Percentiles rank a stretch among this genome's conserved stretches.
These are phyloP conservation scores for Ptychadena robeensis DNA, from an alignment of 2,797 vertebrate species.

Conservation along the genomic window DNA sequence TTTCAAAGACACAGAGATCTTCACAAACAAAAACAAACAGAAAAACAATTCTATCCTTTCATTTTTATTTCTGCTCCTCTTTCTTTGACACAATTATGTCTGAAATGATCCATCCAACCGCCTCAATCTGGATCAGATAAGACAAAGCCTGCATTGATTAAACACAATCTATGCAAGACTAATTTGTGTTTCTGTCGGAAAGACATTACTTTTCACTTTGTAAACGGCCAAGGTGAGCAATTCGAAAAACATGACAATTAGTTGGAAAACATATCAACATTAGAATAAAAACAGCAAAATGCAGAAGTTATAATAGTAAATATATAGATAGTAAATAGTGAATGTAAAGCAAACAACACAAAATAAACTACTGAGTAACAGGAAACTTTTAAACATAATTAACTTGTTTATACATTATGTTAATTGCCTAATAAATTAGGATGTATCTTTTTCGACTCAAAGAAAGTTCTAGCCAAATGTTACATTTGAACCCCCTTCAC, in stretches of 20 bases:
- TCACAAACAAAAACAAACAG: constrained; percentile 66
- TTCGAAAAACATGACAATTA: constrained; percentile 59
- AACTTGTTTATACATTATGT: too few relatives aligned
- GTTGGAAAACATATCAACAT: constrained; percentile 56
- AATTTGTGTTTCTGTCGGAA: constrained; percentile 68
- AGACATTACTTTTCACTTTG: constrained; percentile 60
- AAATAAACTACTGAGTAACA: too few relatives aligned
- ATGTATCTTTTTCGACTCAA: too few relatives aligned
- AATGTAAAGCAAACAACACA: not conserved
- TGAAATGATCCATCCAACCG: constrained; percentile 68
- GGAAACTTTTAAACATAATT: too few relatives aligned
- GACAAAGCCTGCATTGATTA: constrained; percentile 70
- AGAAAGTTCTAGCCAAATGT: too few relatives aligned
- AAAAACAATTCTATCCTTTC: constrained; percentile 65
- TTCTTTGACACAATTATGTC: constrained; percentile 69
- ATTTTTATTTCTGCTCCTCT: constrained; percentile 64
- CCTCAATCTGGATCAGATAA: constrained; percentile 69
- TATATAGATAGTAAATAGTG: constrained; percentile 14
- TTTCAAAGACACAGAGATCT: constrained; percentile 67
- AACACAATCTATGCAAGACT: constrained; percentile 67
- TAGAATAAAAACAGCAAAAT: constrained; percentile 43
- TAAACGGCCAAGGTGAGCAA: constrained; percentile 59
- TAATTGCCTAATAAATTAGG: too few relatives aligned
- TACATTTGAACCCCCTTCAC: too few relatives aligned
- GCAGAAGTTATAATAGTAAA: constrained; percentile 27